phyloP scores from a whole-genome alignment of 1,140 invertebrate species.

The Littorina saxatilis region DNA sequence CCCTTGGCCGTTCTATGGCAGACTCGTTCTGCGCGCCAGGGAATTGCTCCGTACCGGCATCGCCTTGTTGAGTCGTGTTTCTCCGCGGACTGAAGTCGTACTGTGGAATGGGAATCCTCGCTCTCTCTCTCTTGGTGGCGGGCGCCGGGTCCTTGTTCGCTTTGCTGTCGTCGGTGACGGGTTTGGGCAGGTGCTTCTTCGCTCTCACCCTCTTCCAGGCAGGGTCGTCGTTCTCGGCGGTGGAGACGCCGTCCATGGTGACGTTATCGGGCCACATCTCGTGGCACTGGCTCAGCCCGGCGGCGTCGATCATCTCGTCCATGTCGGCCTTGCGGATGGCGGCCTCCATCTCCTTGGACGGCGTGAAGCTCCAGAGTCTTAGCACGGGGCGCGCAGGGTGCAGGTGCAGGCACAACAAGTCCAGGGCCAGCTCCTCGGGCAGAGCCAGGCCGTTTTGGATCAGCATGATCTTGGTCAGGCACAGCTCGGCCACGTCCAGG shows the following conservation, averaged over 20 bases:
- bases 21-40: no score
- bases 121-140: no score
- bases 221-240: conserved; percentile 30
- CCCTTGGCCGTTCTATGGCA: no score
- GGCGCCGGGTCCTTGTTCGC: neutral
- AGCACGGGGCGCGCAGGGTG: conserved; percentile 63
- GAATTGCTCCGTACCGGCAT: no score
- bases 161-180: neutral
- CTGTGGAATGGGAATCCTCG: no score
- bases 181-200: no score
- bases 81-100: no score
- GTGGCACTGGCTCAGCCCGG: conserved; percentile 62
- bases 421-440: conserved; percentile 55
- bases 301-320: conserved; percentile 66
- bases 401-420: conserved; percentile 61
- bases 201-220: no score
- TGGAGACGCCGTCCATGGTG: conserved; percentile 13
- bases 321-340: conserved; percentile 64
- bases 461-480: conserved; percentile 62
- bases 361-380: conserved; percentile 63
- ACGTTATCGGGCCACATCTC: conserved; percentile 66
- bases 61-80: no score
- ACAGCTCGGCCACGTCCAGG: conserved; percentile 65
- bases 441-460: conserved; percentile 66
- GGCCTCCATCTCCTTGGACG: conserved; percentile 63